A percentile compares a stretch with the other conserved stretches of the same genome.
These are phyloP conservation scores for Coregonus sp. DNA, from an alignment of 2,797 vertebrate species.

Conservation along the genomic window DNA sequence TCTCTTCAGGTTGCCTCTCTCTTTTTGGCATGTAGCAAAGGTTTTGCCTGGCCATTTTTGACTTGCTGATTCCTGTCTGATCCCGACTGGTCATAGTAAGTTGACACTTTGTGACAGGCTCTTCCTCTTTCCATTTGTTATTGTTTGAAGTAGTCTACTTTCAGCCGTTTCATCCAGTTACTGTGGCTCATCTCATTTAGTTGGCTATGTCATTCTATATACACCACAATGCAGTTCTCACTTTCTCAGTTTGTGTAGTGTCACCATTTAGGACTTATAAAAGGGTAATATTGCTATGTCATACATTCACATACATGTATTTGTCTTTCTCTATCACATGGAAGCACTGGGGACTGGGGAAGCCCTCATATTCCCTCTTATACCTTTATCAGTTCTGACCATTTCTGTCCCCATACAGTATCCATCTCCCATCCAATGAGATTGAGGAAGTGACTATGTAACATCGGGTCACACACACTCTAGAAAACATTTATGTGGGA, in stretches of 20 bases:
- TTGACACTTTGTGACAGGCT: too few species aligned
- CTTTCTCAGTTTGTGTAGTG: background rate
- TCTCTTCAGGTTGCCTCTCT: background rate
- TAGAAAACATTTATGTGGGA: background rate
- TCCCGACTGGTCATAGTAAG: too few species aligned
- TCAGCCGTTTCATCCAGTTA: too few species aligned
- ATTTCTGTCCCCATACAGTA: conserved; percentile 27
- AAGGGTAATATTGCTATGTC: background rate
- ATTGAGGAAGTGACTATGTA: background rate
- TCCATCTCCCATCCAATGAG: background rate
- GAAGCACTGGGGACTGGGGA: background rate
- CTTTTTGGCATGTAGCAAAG: background rate
- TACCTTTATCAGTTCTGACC: conserved; percentile 51
- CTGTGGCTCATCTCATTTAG: too few species aligned
- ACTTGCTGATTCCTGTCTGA: background rate
- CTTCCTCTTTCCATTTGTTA: too few species aligned
- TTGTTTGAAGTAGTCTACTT: too few species aligned
- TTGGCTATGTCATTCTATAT: background rate
- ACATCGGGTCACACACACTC: background rate
- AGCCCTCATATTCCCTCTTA: conserved; percentile 12
- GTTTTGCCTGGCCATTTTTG: background rate
- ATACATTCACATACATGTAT: background rate
- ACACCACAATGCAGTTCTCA: background rate
- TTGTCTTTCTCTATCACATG: conserved; percentile 12
- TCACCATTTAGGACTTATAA: background rate